Evolutionary conservation across 2,797 vertebrate genomes (phyloP).

Genomic region (Pipistrellus kuhlii): DNA sequence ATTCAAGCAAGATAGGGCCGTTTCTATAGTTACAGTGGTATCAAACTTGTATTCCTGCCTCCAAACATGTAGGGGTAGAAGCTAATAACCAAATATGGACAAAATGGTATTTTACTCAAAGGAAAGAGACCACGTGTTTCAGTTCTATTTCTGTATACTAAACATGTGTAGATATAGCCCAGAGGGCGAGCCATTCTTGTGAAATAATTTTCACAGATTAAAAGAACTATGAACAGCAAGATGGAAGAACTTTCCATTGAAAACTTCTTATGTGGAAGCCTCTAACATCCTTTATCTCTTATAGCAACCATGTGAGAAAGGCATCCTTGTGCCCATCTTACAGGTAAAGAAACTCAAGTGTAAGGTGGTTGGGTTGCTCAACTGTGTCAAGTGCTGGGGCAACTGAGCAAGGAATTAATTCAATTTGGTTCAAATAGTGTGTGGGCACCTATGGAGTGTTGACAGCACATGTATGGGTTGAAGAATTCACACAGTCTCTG

Average conservation of each 20-base stretch:
- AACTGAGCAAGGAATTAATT: background rate
- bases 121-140: slow-evolving; percentile 16
- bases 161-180: background rate
- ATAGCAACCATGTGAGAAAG: background rate
- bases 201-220: background rate
- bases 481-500: background rate
- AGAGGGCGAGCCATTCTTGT: background rate
- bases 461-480: background rate
- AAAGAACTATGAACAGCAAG: background rate
- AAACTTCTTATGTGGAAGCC: background rate
- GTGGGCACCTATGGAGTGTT: background rate
- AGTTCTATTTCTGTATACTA: slow-evolving; percentile 6
- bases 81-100: background rate
- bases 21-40: slow-evolving; percentile 72
- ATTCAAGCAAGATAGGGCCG: slow-evolving; percentile 19
- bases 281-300: background rate
- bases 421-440: background rate
- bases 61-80: slow-evolving; percentile 61
- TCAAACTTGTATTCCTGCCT: slow-evolving; percentile 54
- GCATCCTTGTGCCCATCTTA: background rate
- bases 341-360: background rate
- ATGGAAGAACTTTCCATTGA: background rate
- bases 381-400: background rate
- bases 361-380: background rate
- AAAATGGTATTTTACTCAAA: slow-evolving; percentile 27